phyloP scores from a whole-genome alignment of 1,140 invertebrate species.

The Saccostrea cuccullata region DNA sequence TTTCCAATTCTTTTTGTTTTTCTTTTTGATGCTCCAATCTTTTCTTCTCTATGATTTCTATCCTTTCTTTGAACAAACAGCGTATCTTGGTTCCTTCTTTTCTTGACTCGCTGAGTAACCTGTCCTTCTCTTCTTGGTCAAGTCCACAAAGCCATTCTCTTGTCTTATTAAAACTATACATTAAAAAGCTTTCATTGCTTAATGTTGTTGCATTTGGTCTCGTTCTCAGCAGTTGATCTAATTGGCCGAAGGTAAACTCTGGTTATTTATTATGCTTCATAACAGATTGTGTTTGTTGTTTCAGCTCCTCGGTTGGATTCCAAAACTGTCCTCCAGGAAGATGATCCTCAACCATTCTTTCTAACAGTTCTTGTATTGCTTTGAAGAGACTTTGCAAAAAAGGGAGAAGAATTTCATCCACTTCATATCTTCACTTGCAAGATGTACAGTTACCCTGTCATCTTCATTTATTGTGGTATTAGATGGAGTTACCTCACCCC shows the following conservation, averaged over 20 bases:
- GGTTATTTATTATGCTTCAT: slow-evolving; percentile 42
- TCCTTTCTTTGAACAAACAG: slow-evolving; percentile 40
- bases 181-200: slow-evolving; percentile 54
- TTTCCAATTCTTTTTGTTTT: slow-evolving; percentile 50
- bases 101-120: slow-evolving; percentile 44
- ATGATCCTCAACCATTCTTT: slow-evolving; percentile 40
- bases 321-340: slow-evolving; percentile 40
- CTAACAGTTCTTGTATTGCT: slow-evolving; percentile 7
- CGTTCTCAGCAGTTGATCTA: slow-evolving; percentile 14
- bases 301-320: slow-evolving; percentile 1
- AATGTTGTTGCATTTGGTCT: slow-evolving; percentile 56
- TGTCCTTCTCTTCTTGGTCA: slow-evolving; percentile 46
- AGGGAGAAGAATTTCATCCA: slow-evolving; percentile 42
- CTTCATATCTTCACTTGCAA: background rate
- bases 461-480: slow-evolving; percentile 38
- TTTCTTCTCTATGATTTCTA: slow-evolving; percentile 52
- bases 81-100: slow-evolving; percentile 55
- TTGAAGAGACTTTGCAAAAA: slow-evolving; percentile 48
- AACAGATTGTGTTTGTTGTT: background rate
- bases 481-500: slow-evolving; percentile 11
- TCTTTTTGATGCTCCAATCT: slow-evolving; percentile 42
- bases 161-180: slow-evolving; percentile 59
- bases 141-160: slow-evolving; percentile 46
- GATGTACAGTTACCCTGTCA: slow-evolving; percentile 11
- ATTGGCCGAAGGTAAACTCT: slow-evolving; percentile 46